Evolutionary conservation across 2,797 vertebrate species (phyloP), one percentile per base, ranked within the genome.

Genomic region (Gymnopithys bicolor): DNA sequence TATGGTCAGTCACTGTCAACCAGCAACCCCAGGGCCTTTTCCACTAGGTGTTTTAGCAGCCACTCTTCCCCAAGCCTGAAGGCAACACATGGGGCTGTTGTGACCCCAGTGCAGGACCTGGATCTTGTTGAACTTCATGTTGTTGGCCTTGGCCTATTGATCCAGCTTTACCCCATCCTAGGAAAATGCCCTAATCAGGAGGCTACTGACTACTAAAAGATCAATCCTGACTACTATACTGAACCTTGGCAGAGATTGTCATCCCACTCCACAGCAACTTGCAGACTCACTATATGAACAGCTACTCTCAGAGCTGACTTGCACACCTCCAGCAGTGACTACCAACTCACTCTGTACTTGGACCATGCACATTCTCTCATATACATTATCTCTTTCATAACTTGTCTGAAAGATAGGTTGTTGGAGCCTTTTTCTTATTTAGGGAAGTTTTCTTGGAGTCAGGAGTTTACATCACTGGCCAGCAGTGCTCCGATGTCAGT

Each of bases 341-440:
- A 30, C 15, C 7, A 43, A 24, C 18, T 6, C 3, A 35, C 18
- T 62, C 48, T 1, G 1, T 14, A 17, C 33, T 7, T 16, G 7
- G 13, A 63, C 13, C 3, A 3, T 0, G 4, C 1, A 2, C 12
- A 4, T 30, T 43, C 30, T 35, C 35, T 55, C 66, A 17, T 1
- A 11, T 12, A n/a, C 8, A 6, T 17, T 51, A 62, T 55, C 33
- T 37, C 46, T 56, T 59, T n/a, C 22, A 56, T 23, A 55, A n/a
- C n/a, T 35, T 18, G 11, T 32, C 39, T 78, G 51, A 78, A 68
- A 68, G 13, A 58, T 32, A 68, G 3, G 2, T 1, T 58, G 13
- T 3, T 43, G 14, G 11, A 82, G 16, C 7, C 3, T 2, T 63
- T 19, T 64, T 67, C 64, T 70, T 55, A 55, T 13, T 63, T 49